These are phyloP conservation scores for Rhizoglyphus robini DNA, from an alignment of 1,140 invertebrate genomes.

Conservation along the genomic window DNA sequence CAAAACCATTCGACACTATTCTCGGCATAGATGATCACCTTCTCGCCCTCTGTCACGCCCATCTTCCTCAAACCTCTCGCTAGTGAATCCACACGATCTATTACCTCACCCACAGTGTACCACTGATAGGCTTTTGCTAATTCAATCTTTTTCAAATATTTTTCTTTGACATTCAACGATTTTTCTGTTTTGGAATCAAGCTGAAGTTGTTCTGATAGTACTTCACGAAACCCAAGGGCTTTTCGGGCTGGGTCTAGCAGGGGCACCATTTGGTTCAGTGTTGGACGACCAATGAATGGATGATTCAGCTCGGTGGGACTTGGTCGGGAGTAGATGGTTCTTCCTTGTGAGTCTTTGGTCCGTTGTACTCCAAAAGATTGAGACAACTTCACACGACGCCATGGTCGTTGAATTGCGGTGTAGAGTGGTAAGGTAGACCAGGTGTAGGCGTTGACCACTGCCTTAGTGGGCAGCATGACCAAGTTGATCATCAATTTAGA, in stretches of 20 bases:
- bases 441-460: conserved; percentile 52
- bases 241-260: conserved; percentile 46
- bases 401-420: conserved; percentile 68
- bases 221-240: conserved; percentile 76
- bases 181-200: conserved; percentile 50
- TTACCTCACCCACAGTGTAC: conserved; percentile 67
- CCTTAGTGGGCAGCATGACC: conserved; percentile 23
- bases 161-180: conserved; percentile 7
- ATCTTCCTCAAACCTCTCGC: conserved; percentile 54
- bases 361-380: not conserved
- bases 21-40: conserved; percentile 37
- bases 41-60: conserved; percentile 39
- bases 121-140: conserved; percentile 54
- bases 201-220: conserved; percentile 84
- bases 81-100: conserved; percentile 55
- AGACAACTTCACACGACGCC: conserved; percentile 40
- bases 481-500: not conserved
- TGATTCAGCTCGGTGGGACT: conserved; percentile 43
- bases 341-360: not conserved
- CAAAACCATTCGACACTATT: conserved; percentile 40
- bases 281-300: conserved; percentile 69
- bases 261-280: conserved; percentile 52
- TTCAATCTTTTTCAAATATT: not conserved
- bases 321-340: not conserved
- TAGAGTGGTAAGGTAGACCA: conserved; percentile 78